A percentile compares a stretch with the other conserved stretches of the same genome.
phyloP scores from a whole-genome alignment of 2,888 invertebrate species.

The Lobophora halterata region DNA sequence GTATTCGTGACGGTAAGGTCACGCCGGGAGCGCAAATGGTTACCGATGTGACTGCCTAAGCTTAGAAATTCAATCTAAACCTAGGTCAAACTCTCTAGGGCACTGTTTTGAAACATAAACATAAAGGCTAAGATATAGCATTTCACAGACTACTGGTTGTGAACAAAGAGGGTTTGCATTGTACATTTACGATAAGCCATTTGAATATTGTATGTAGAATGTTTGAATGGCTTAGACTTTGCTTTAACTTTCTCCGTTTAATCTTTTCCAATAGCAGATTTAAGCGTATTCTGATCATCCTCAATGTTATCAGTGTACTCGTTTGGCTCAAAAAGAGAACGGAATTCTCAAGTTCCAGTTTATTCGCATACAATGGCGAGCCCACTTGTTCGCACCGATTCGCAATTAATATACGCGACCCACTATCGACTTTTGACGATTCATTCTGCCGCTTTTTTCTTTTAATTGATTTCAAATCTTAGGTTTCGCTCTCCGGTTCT shows the following conservation, averaged over 20 bases:
- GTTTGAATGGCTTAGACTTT: conserved; percentile 23
- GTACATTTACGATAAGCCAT: conserved; percentile 25
- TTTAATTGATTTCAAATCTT: conserved; percentile 67
- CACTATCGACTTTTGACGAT: conserved; percentile 59
- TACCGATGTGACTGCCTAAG: conserved; percentile 52
- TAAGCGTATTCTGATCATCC: conserved; percentile 27
- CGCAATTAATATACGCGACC: conserved; percentile 76
- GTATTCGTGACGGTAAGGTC: conserved; percentile 64
- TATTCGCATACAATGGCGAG: conserved; percentile 66
- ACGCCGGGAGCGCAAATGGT: conserved; percentile 54
- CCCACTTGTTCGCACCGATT: conserved; percentile 68
- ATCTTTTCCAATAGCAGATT: conserved; percentile 27
- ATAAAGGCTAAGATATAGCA: conserved; percentile 27
- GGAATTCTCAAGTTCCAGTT: conserved; percentile 68
- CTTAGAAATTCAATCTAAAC: conserved; percentile 58
- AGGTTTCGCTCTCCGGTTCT: conserved; percentile 49
- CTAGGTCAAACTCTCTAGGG: conserved; percentile 68
- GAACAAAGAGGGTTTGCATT: conserved; percentile 38
- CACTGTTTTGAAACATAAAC: conserved; percentile 41
- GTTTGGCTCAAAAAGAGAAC: conserved; percentile 64
- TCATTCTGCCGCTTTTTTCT: conserved; percentile 56
- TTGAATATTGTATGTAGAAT: conserved; percentile 31
- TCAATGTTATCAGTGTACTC: conserved; percentile 23
- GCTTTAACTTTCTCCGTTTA: conserved; percentile 31
- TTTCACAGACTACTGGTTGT: conserved; percentile 34